Evolutionary conservation across 2,888 invertebrate species (phyloP), one percentile per base, ranked within the genome.

Genomic region (Tetropium fuscum): DNA sequence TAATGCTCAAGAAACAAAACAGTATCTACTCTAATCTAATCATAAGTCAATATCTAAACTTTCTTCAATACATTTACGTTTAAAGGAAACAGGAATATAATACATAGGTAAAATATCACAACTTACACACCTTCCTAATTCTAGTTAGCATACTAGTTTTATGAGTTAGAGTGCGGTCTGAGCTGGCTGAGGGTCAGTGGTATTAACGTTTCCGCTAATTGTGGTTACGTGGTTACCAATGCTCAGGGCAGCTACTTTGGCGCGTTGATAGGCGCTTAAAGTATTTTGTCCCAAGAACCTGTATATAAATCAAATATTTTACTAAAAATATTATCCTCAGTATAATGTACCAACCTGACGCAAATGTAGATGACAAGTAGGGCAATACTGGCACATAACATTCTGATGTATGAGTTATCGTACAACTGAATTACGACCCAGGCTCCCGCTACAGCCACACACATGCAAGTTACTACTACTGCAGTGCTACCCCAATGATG

Each of bases 201-300:
- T 81, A 25, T 84, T 82, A 19, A 86, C 82, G 32, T 84, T 83
- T 58, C 82, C 85, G 74, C 86, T 86, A 60, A 86, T 86, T 32
- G 86, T 86, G 8, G 83, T 80, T 47, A 86, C 84, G 57, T 82
- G 81, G 62, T 77, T 77, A 60, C 75, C 81, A 72, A 96, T 95
- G 75, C 90, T 91, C 45, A 95, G 86, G 1, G 94, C 92, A 27
- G 93, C 94, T 7, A 95, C 93, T 83, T 93, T 94, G 71, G 95
- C 95, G 61, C 94, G 88, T 75, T 95, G 93, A 84, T 94, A 95
- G n/a, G 95, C 95, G 54, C 91, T 90, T 45, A 94, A 90, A 1
- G 94, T 94, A 76, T 93, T 94, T 79, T 93, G 89, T 62, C 94
- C 93, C 66, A 95, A 85, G 80, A 92, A 92, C 80, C 95, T 95